phyloP scores from a whole-genome alignment of 2,888 invertebrate genomes.

The Caenorhabditis sp. region DNA sequence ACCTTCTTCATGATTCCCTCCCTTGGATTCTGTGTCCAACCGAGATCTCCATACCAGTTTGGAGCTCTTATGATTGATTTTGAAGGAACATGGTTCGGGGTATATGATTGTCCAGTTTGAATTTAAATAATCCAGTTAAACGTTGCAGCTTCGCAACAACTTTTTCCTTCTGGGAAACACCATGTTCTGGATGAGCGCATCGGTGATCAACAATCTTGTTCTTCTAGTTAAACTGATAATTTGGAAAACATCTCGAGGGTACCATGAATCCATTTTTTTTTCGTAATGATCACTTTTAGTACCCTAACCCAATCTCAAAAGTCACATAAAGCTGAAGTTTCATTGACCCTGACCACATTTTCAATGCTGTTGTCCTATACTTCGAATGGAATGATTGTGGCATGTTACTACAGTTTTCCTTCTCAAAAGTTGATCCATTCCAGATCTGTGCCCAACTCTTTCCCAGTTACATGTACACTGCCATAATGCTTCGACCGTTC shows the following conservation, averaged over 20 bases:
- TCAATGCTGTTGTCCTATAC: slow-evolving; percentile 51
- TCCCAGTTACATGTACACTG: slow-evolving; percentile 21
- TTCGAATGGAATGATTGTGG: slow-evolving; percentile 28
- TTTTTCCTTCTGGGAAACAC: slow-evolving; percentile 29
- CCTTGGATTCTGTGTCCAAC: slow-evolving; percentile 35
- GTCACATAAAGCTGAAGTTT: slow-evolving; percentile 27
- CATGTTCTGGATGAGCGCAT: slow-evolving; percentile 25
- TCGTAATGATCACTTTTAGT: too few species aligned
- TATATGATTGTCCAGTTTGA: neutral
- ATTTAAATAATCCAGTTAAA: neutral
- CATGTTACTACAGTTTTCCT: neutral
- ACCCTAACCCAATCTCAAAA: slow-evolving; percentile 6
- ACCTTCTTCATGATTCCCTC: slow-evolving; percentile 39
- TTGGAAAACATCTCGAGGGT: slow-evolving; percentile 4
- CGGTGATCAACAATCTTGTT: slow-evolving; percentile 17
- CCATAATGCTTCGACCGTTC: slow-evolving; percentile 53
- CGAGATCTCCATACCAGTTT: slow-evolving; percentile 24
- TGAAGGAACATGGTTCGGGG: neutral
- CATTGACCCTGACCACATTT: slow-evolving; percentile 40
- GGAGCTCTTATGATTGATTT: slow-evolving; percentile 34
- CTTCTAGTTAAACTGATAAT: slow-evolving; percentile 30
- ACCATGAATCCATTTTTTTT: too few species aligned
- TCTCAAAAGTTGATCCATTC: neutral
- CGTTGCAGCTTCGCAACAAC: slow-evolving; percentile 13
- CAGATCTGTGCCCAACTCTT: slow-evolving; percentile 31